Conservation (phyloP, 2,888 invertebrate species). For the Hypselothyrea guttata region DNA sequence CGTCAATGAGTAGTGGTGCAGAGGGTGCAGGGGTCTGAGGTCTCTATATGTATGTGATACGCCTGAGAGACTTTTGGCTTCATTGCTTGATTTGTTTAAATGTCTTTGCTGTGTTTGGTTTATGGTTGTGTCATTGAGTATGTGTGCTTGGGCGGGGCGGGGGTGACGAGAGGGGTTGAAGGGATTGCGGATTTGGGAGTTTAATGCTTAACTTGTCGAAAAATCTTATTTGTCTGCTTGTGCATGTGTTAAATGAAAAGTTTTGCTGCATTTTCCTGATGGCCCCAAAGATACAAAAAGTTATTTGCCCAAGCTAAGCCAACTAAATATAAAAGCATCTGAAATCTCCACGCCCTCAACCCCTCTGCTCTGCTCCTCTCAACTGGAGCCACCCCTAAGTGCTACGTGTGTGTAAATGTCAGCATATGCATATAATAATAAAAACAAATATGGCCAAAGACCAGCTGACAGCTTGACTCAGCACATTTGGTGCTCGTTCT, state of each 20-base stretch:
- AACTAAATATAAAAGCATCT: conserved; percentile 36
- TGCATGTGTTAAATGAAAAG: conserved; percentile 68
- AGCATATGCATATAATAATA: conserved; percentile 75
- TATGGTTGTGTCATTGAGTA: conserved; percentile 64
- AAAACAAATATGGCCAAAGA: conserved; percentile 71
- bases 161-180: conserved; percentile 26
- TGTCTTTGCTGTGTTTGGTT: conserved; percentile 76
- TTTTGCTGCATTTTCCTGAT: conserved; percentile 70
- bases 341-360: conserved; percentile 6
- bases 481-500: conserved; percentile 47
- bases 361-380: background rate
- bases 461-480: conserved; percentile 66
- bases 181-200: conserved; percentile 37
- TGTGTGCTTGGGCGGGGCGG: conserved; percentile 3
- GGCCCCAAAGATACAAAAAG: conserved; percentile 70
- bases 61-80: conserved; percentile 72
- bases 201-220: conserved; percentile 60
- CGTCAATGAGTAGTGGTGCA: conserved; percentile 1
- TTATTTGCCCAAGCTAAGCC: conserved; percentile 70
- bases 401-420: conserved; percentile 59
- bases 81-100: conserved; percentile 78
- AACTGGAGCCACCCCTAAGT: conserved; percentile 18
- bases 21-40: conserved; percentile 3
- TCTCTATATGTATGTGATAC: conserved; percentile 55
- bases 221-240: conserved; percentile 66